Conservation (phyloP, 1,140 invertebrate genomes). For the Zelostemma sp. region DNA sequence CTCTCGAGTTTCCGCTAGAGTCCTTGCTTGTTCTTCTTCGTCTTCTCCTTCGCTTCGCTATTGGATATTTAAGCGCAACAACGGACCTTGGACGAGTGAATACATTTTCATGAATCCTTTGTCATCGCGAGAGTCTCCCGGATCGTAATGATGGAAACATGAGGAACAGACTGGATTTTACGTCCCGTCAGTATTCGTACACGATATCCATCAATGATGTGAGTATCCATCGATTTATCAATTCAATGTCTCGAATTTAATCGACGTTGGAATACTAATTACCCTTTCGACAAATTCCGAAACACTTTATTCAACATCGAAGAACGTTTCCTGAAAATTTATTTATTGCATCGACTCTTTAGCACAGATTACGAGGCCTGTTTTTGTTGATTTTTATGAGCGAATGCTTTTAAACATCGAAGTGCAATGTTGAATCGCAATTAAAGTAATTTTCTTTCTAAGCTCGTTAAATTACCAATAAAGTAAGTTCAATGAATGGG, state of each 20-base stretch:
- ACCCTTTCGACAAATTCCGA: no score
- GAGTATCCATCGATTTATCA: slow-evolving; percentile 48
- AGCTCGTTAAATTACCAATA: no score
- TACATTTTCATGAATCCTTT: slow-evolving; percentile 36
- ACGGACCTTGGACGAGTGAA: slow-evolving; percentile 32
- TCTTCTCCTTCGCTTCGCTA: slow-evolving; percentile 15
- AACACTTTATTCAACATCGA: no score
- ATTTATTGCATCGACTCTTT: no score
- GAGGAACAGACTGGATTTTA: slow-evolving; percentile 56
- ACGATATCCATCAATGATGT: slow-evolving; percentile 68
- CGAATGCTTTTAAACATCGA: no score
- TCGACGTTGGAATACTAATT: no score
- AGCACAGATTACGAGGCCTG: no score
- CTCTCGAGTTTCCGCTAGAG: slow-evolving; percentile 39
- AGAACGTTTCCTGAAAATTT: no score
- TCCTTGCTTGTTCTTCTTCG: slow-evolving; percentile 16
- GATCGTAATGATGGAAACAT: slow-evolving; percentile 66
- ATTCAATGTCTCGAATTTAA: slow-evolving; percentile 11
- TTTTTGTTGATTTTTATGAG: no score
- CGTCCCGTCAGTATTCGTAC: slow-evolving; percentile 57
- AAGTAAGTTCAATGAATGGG: background rate
- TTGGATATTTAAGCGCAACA: slow-evolving; percentile 28
- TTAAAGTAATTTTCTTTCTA: no score
- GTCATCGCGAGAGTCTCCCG: slow-evolving; percentile 48
- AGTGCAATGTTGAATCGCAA: no score